Percentiles rank a stretch among this genome's conserved stretches.
phyloP scores from a whole-genome alignment of 2,888 invertebrate genomes.

The Sussaba pulchella region DNA sequence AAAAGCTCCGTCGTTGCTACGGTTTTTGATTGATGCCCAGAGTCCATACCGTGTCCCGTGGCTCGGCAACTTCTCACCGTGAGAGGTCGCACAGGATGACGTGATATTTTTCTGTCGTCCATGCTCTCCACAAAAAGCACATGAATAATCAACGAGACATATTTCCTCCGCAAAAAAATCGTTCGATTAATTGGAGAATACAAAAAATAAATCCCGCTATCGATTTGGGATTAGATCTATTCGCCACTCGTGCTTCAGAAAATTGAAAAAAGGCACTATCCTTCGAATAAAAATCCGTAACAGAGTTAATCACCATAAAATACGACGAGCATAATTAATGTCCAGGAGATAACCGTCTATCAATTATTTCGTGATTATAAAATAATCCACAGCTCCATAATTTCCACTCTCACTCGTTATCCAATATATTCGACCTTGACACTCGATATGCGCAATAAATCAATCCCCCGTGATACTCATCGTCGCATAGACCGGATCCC shows the following conservation, averaged over 20 bases:
- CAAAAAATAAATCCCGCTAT: constrained; percentile 8
- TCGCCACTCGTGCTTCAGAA: too few relatives aligned
- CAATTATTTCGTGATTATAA: too few relatives aligned
- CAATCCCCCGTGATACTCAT: constrained; percentile 54
- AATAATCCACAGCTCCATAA: not conserved
- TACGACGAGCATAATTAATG: too few relatives aligned
- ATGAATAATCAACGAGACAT: not conserved
- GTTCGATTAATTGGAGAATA: constrained; percentile 31
- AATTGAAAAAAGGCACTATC: too few relatives aligned
- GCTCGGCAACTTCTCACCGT: not conserved
- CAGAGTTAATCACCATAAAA: too few relatives aligned
- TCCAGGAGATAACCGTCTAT: too few relatives aligned
- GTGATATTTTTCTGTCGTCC: not conserved
- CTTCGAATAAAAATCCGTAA: too few relatives aligned
- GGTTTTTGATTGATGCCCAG: not conserved
- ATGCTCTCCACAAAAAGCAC: not conserved
- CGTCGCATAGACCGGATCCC: constrained; percentile 44
- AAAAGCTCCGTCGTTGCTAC: not conserved
- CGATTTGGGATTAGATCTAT: too few relatives aligned
- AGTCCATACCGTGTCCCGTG: not conserved
- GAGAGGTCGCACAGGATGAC: not conserved
- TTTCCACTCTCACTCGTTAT: constrained; percentile 10
- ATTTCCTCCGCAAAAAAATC: not conserved
- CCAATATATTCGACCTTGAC: constrained; percentile 10
- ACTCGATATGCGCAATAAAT: constrained; percentile 52